Base-by-base conservation (phyloP, 1,140 invertebrate genomes). In the Megalopta genalis region DNA sequence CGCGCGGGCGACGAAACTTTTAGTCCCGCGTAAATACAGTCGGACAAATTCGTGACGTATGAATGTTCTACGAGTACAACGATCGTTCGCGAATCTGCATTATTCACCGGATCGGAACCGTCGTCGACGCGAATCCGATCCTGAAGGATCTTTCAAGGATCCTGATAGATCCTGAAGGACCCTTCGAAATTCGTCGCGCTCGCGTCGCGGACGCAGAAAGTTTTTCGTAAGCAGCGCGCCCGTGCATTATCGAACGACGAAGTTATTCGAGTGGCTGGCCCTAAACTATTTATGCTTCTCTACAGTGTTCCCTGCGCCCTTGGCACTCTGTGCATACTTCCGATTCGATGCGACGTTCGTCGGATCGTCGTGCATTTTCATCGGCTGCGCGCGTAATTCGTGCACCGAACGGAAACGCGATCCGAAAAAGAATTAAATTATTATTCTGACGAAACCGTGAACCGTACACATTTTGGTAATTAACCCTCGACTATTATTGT, bases 1-100 rank as follows among this genome's bases (percentile, higher is more conserved):
- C 32, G 32, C 73, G 63, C 46, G 23, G 69, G 68, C 23, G 65
- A 54, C 65, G 54, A 80, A 80, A 80, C 78, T 72, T 78, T 72
- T 23, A 72, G 37, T 59, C 37, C 14, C 8, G 25, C 46, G 16
- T 7, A 32, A n/a, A 32, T 42, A n/a, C n/a, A 14, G 8, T 21
- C 27, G 63, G 23, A 39, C 14, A 54, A 42, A 2, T 18, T 27
- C 21, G 21, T 16, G n/a, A 21, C 27, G 21, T 77, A 37, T 39
- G 12, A 39, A 39, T n/a, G 5, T 52, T 23, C 18, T 14, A 37
- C 1, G 6, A 37, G 59, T 9, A 23, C 4, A n/a, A n/a, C 4
- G 37, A 21, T n/a, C 18, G 16, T 42, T 64, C 9, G n/a, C 2
- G 21, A 39, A 10, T n/a, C 21, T 21, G 21, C 63, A 37, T 8